Evolutionary conservation across 2,888 invertebrate species (phyloP).

Genomic region (Minunthozetes semirufus): DNA sequence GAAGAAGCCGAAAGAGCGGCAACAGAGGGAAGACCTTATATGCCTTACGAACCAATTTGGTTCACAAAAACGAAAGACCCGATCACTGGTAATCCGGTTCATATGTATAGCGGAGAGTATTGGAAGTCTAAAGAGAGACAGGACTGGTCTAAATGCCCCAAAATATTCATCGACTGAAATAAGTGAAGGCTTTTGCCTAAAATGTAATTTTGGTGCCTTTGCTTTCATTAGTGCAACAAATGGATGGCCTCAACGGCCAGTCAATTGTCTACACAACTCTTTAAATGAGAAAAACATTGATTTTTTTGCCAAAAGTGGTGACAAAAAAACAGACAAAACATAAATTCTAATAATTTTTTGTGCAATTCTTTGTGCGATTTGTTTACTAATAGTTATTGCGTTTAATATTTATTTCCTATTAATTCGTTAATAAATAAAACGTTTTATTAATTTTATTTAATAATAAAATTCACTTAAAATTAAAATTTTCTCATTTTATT

Average conservation of each 20-base stretch:
- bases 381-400: background rate
- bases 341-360: background rate
- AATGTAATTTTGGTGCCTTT: constrained; percentile 21
- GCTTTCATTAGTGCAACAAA: background rate
- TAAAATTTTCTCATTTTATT: no score
- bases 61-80: constrained; percentile 73
- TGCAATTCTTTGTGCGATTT: constrained; percentile 2
- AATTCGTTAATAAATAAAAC: background rate
- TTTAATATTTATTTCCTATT: constrained; percentile 16
- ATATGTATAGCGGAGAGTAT: constrained; percentile 79
- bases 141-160: constrained; percentile 85
- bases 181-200: background rate
- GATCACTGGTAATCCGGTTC: constrained; percentile 60
- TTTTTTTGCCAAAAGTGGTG: constrained; percentile 7
- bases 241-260: background rate
- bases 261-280: background rate
- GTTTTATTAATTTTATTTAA: constrained; percentile 1
- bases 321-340: background rate
- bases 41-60: constrained; percentile 76
- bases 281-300: background rate
- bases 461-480: background rate
- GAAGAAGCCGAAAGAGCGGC: constrained; percentile 62
- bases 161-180: constrained; percentile 55
- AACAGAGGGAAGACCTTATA: constrained; percentile 58
- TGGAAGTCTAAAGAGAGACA: constrained; percentile 82